These are phyloP conservation scores for Threskiornis aethiopicus DNA, from an alignment of 2,797 vertebrate species.

Conservation along the genomic window DNA sequence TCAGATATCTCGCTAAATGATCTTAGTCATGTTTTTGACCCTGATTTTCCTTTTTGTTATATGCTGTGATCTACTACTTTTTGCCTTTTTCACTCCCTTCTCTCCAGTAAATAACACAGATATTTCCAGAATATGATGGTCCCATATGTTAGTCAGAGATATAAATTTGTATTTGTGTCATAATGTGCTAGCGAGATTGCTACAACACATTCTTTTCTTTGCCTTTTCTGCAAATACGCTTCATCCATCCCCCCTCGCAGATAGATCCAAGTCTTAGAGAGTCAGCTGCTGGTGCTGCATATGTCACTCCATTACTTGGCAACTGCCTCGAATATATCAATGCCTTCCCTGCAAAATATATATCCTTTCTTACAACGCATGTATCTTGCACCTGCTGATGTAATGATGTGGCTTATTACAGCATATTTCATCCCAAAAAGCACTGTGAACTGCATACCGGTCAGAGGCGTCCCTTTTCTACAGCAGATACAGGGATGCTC, in stretches of 20 bases:
- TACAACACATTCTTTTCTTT: background rate
- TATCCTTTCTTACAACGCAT: background rate
- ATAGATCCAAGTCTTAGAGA: background rate
- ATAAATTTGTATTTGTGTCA: background rate
- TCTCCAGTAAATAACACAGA: background rate
- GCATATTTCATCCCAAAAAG: background rate
- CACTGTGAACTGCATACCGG: accelerated
- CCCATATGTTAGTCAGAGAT: background rate
- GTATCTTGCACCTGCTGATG: background rate
- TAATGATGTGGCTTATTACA: background rate
- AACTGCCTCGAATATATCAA: background rate
- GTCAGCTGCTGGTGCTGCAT: background rate
- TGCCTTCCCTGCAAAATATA: background rate
- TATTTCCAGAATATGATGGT: background rate
- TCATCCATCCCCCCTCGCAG: background rate
- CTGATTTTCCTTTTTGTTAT: background rate
- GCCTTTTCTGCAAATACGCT: background rate
- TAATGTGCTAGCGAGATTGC: background rate
- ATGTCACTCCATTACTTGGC: background rate
- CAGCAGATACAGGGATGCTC: background rate
- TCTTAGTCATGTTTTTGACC: background rate
- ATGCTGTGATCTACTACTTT: background rate
- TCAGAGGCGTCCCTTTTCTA: background rate
- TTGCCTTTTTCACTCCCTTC: background rate
- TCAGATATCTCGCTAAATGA: background rate